Percentiles rank a stretch among this genome's conserved stretches.
Evolutionary conservation across 2,113 vertebrate species (phyloP).

Genomic region (Lonchura striata): DNA sequence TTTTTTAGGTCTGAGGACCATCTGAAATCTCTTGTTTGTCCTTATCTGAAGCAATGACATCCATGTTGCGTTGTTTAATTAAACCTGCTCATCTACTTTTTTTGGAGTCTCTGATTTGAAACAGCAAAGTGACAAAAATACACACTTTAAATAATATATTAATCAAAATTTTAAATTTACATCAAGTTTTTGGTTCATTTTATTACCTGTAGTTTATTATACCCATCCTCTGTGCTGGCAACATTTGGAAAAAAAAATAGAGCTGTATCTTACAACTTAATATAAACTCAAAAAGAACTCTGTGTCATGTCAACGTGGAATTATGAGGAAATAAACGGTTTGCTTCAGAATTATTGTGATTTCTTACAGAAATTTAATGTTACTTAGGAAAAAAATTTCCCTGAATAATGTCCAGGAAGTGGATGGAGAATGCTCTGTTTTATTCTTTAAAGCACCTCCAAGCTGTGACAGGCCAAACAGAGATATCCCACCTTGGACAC

Average conservation of each 20-base stretch:
- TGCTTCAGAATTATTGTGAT: neutral
- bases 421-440: neutral
- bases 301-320: neutral
- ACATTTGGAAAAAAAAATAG: neutral
- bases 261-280: neutral
- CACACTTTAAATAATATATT: neutral
- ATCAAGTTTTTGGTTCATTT: neutral
- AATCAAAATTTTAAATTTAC: neutral
- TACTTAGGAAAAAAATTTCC: neutral
- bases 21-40: neutral
- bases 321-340: neutral
- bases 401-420: neutral
- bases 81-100: neutral
- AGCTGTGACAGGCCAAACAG: neutral
- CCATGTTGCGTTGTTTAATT: neutral
- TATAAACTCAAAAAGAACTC: neutral
- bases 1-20: neutral
- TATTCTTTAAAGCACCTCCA: neutral
- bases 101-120: fast-evolving
- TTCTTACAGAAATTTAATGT: neutral
- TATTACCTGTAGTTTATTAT: neutral
- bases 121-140: neutral
- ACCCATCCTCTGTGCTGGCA: neutral
- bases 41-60: neutral
- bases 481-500: neutral